Conservation (phyloP, 2,888 invertebrate species). For the Eurytoma californica region DNA sequence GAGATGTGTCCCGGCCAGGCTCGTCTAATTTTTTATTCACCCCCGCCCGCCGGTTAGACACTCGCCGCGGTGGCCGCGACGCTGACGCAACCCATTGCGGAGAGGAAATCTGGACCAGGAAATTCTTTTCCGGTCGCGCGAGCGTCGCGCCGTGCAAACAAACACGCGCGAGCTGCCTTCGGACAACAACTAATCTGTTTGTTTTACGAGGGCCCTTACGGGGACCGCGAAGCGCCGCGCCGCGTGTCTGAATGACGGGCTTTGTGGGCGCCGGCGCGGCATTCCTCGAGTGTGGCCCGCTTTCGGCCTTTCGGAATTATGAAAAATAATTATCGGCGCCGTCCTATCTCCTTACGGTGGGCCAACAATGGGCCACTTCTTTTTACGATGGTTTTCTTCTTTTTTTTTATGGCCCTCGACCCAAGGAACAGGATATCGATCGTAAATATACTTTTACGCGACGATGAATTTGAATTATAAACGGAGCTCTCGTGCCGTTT, state of each 20-base stretch:
- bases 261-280: conserved; percentile 29
- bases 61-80: not conserved
- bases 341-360: not conserved
- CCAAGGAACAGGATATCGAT: conserved; percentile 12
- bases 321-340: conserved; percentile 37
- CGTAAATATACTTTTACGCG: conserved; percentile 52
- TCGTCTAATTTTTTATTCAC: conserved; percentile 47
- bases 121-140: not conserved
- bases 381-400: conserved; percentile 25
- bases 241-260: conserved; percentile 13
- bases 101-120: conserved; percentile 43
- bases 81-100: not conserved
- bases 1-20: conserved; percentile 39
- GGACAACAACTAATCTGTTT: conserved; percentile 51
- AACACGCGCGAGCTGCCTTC: conserved; percentile 22
- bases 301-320: not conserved
- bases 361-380: conserved; percentile 17
- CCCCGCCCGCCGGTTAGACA: not conserved
- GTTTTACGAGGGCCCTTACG: conserved; percentile 45
- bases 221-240: conserved; percentile 23
- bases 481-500: too few relatives aligned
- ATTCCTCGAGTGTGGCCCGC: not conserved
- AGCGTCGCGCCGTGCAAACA: conserved; percentile 16
- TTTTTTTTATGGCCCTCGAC: not conserved
- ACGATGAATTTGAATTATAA: conserved; percentile 46